These are phyloP conservation scores for Meta bourneti DNA, from an alignment of 2,888 invertebrate genomes.

Conservation along the genomic window DNA sequence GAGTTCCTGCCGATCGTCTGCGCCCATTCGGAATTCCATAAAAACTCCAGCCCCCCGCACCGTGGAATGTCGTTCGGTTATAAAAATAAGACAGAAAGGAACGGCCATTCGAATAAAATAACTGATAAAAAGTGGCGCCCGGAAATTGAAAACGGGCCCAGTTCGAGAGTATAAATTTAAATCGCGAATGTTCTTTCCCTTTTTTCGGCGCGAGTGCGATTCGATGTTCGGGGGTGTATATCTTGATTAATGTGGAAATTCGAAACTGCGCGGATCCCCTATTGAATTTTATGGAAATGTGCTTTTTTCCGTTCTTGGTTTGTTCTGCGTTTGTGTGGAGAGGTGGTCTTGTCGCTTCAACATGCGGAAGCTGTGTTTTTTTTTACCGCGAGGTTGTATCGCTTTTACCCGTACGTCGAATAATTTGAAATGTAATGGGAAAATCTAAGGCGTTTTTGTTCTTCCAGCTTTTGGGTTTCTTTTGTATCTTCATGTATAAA, in stretches of 20 bases:
- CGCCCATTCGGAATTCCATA: background rate
- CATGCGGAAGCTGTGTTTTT: background rate
- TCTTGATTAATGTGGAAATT: background rate
- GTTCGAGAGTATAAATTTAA: constrained; percentile 14
- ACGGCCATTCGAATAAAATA: constrained; percentile 1
- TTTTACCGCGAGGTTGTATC: background rate
- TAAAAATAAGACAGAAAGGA: constrained; percentile 8
- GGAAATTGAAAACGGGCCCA: background rate
- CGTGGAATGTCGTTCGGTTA: constrained; percentile 5
- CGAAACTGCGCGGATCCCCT: background rate
- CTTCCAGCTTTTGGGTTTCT: too few species aligned
- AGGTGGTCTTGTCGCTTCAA: background rate
- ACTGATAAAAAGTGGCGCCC: constrained; percentile 9
- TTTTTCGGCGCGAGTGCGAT: background rate
- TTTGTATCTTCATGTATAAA: too few species aligned
- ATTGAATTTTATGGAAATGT: constrained; percentile 1
- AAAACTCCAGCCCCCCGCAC: background rate
- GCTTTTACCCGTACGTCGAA: background rate
- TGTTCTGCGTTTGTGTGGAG: background rate
- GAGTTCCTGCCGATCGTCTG: background rate
- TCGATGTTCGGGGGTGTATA: background rate
- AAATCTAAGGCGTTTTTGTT: background rate
- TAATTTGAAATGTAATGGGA: background rate
- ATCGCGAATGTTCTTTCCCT: background rate
- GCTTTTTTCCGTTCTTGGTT: background rate